Percentiles rank a stretch among this genome's conserved stretches.
These are phyloP conservation scores for Acanthurus tractus DNA, from an alignment of 2,797 vertebrate species.

Conservation along the genomic window DNA sequence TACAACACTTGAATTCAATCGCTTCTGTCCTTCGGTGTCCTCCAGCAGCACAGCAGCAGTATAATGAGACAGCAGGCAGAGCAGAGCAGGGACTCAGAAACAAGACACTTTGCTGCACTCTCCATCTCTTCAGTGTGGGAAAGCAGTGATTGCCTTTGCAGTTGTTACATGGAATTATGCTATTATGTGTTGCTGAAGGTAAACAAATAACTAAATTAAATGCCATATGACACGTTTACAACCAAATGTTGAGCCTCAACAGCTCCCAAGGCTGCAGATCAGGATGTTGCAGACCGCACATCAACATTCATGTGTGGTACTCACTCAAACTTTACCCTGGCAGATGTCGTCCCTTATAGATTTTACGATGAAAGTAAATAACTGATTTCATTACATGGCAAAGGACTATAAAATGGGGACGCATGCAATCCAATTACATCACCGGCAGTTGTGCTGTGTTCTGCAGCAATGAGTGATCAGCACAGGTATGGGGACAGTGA, in stretches of 20 bases:
- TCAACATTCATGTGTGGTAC: slow-evolving; percentile 68
- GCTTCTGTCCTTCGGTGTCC: slow-evolving; percentile 85
- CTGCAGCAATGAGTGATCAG: slow-evolving; percentile 66
- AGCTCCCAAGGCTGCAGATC: slow-evolving; percentile 34
- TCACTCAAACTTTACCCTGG: slow-evolving; percentile 70
- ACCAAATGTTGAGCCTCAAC: slow-evolving; percentile 43
- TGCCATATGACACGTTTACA: slow-evolving; percentile 36
- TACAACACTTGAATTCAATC: slow-evolving; percentile 85
- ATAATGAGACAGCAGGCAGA: slow-evolving; percentile 81
- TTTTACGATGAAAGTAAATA: slow-evolving; percentile 83
- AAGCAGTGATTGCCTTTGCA: slow-evolving; percentile 43
- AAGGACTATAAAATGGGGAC: slow-evolving; percentile 80
- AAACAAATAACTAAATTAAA: slow-evolving; percentile 45
- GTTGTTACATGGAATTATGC: slow-evolving; percentile 21
- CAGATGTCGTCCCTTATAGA: slow-evolving; percentile 78
- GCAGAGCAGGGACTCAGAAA: slow-evolving; percentile 57
- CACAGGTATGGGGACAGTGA: slow-evolving; percentile 56
- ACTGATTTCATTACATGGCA: slow-evolving; percentile 82
- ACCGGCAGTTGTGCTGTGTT: slow-evolving; percentile 69
- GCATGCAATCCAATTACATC: slow-evolving; percentile 82
- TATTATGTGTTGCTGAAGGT: slow-evolving; percentile 30
- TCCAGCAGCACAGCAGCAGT: slow-evolving; percentile 78
- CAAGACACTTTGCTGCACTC: slow-evolving; percentile 68
- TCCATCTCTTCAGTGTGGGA: slow-evolving; percentile 39
- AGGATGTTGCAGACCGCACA: slow-evolving; percentile 36